These are phyloP conservation scores for Nestor notabilis DNA, from an alignment of 2,113 vertebrate genomes.

Conservation along the genomic window DNA sequence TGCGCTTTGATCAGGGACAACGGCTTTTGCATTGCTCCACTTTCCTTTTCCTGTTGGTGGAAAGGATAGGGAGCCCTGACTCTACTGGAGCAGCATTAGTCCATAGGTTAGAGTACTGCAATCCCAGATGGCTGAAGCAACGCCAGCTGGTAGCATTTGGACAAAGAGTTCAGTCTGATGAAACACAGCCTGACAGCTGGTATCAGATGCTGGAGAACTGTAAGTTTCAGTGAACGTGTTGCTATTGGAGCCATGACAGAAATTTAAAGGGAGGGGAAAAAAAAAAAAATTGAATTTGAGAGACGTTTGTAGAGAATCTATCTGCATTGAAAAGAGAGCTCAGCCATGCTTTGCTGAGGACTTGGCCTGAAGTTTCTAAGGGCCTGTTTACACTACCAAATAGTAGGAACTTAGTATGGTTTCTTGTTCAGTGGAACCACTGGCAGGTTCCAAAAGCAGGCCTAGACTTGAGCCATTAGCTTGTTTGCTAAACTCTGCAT, in stretches of 20 bases:
- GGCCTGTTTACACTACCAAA: background rate
- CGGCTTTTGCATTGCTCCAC: background rate
- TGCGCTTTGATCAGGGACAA: background rate
- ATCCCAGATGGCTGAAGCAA: constrained; percentile 46
- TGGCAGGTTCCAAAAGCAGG: constrained; percentile 19
- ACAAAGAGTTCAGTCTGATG: constrained; percentile 45
- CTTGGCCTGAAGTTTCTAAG: background rate
- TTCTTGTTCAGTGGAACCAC: constrained; percentile 9
- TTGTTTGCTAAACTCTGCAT: background rate
- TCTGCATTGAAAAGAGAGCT: background rate
- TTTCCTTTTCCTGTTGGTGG: background rate
- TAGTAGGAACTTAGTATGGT: background rate
- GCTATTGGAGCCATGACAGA: constrained; percentile 37
- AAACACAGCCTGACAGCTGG: constrained; percentile 61
- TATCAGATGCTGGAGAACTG: constrained; percentile 36
- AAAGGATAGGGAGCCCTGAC: background rate
- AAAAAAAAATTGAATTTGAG: background rate
- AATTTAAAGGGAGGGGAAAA: constrained; percentile 12
- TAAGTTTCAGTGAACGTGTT: constrained; percentile 2
- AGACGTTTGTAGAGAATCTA: background rate
- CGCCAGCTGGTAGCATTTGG: constrained; percentile 63
- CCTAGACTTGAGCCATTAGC: background rate
- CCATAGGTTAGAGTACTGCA: background rate
- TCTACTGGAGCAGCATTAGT: background rate
- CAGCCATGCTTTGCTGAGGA: background rate